Base-by-base conservation (phyloP, 1,140 invertebrate species). In the Diorhabda carinulata region DNA sequence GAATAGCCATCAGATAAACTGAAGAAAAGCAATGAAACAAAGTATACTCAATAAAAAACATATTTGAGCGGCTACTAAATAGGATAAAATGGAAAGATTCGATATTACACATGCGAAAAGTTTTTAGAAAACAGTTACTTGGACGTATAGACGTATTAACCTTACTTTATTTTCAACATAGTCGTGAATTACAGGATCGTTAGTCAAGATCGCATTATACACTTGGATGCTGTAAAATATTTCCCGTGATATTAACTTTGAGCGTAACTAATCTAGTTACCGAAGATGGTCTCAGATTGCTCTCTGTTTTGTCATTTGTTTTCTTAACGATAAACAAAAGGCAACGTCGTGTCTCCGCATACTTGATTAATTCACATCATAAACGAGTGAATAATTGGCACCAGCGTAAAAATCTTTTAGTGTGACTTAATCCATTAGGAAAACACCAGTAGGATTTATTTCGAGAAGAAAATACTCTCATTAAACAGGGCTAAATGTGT, bases 191-290 rank as follows among this genome's bases (percentile, higher is more conserved):
- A 52, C 47, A 52, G n/a, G 47, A 6, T 8, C 47, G n/a, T 52
- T 52, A 52, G 47, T 52, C 47, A 52, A 2, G 47, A 52, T 62
- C 61, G 25, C 41, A 62, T 62, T 62, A 62, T 10, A 62, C 43
- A 64, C 63, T 8, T 64, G 56, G 8, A 9, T 56, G n/a, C 63
- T 10, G 9, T 56, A 59, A 59, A 66, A 66, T 66, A 66, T 66
- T 60, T 66, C 59, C 65, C 58, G 65, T 42, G 45, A 60, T 59
- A 60, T 58, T 60, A 43, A 66, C 52, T 43, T 47, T n/a, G 57
- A 64, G 65, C 65, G 65, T 66, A 66, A 59, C 65, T 66, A 66
- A 66, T 66, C 65, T 58, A 66, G 57, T 66, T 66, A 66, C 44
- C 41, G 9, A 57, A 41, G 3, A 66, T 43, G 43, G 41, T 66